Evolutionary conservation across 1,140 invertebrate species (phyloP).

Genomic region (Orius insidiosus): DNA sequence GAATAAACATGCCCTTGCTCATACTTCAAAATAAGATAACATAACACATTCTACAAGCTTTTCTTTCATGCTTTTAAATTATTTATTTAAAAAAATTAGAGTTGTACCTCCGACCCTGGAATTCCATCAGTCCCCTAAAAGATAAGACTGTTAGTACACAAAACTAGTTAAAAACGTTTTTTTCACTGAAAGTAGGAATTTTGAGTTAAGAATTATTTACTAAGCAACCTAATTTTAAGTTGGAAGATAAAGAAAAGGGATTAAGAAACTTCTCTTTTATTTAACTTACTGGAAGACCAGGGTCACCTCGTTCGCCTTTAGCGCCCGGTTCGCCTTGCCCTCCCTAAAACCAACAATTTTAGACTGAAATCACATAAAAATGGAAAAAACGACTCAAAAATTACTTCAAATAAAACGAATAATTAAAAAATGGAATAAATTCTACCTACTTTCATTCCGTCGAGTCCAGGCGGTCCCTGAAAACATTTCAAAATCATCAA

Average conservation of each 20-base stretch:
- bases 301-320: constrained; percentile 80
- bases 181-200: no score
- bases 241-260: background rate
- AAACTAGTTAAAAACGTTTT: background rate
- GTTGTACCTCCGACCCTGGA: constrained; percentile 66
- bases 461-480: constrained; percentile 50
- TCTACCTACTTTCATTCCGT: constrained; percentile 50
- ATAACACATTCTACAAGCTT: background rate
- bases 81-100: constrained; percentile 7
- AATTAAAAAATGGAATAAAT: background rate
- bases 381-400: constrained; percentile 1
- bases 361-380: constrained; percentile 12
- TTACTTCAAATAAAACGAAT: background rate
- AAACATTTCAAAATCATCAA: constrained; percentile 22
- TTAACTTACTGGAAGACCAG: constrained; percentile 69
- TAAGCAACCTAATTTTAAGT: no score
- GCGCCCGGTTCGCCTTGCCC: constrained; percentile 76
- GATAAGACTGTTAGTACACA: constrained; percentile 22
- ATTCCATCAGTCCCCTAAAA: constrained; percentile 82
- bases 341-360: constrained; percentile 39
- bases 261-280: background rate
- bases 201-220: no score
- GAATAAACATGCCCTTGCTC: constrained; percentile 8
- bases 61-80: background rate
- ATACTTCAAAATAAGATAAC: background rate